phyloP scores from a whole-genome alignment of 1,140 invertebrate genomes.

The Macrobrachium nipponense region DNA sequence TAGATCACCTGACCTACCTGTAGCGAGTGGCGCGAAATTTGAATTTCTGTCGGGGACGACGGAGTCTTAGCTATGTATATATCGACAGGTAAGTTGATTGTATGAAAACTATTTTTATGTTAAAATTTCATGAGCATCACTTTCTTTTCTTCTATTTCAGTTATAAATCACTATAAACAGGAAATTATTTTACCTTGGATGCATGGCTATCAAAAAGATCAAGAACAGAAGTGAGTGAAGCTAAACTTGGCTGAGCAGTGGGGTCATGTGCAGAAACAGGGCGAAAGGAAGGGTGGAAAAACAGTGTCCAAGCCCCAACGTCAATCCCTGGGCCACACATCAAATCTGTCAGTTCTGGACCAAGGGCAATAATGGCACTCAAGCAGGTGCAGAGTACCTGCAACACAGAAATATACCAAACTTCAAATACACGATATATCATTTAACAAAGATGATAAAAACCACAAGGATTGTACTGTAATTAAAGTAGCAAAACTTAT shows the following conservation, averaged over 20 bases:
- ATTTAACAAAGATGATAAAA: no score
- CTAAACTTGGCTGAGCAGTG: conserved; percentile 45
- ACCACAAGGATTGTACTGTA: no score
- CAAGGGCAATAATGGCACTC: conserved; percentile 26
- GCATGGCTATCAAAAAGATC: conserved; percentile 53
- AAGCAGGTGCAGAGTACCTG: conserved; percentile 49
- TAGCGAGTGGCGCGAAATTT: no score
- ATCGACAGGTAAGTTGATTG: no score
- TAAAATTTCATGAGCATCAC: no score
- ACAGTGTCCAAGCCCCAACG: conserved; percentile 43
- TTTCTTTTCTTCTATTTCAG: no score
- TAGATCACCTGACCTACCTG: no score
- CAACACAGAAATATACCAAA: neutral
- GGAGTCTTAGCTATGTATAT: no score
- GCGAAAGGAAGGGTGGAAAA: conserved; percentile 52
- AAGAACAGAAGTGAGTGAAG: conserved; percentile 48
- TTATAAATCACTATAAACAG: neutral
- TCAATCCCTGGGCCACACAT: conserved; percentile 42
- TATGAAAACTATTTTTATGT: no score
- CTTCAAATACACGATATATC: neutral
- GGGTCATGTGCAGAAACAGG: conserved; percentile 40
- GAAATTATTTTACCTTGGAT: conserved; percentile 24
- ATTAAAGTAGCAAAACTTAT: no score
- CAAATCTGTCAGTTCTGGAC: conserved; percentile 43
- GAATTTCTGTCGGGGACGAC: no score